phyloP scores from a whole-genome alignment of 2,797 vertebrate species.

The Perodicticus potto region DNA sequence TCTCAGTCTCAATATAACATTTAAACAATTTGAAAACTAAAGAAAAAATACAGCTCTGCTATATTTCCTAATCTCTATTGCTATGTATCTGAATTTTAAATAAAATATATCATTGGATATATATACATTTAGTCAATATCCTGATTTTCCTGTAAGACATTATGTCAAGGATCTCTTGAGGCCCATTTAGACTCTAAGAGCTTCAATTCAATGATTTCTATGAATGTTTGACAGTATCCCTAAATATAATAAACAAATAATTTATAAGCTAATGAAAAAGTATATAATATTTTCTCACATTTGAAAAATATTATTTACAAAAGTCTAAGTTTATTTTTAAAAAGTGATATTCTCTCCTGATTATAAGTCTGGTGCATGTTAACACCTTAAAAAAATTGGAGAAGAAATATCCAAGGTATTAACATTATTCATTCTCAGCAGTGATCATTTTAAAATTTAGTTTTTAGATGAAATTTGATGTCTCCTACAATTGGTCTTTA shows the following conservation, averaged over 20 bases:
- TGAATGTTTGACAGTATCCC: background rate
- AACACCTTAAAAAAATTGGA: background rate
- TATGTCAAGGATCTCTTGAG: background rate
- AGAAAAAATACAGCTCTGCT: background rate
- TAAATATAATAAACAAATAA: conserved; percentile 42
- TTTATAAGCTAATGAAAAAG: conserved; percentile 29
- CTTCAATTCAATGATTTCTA: conserved; percentile 38
- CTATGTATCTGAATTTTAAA: conserved; percentile 55
- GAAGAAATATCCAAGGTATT: conserved; percentile 37
- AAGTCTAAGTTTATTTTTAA: conserved; percentile 11
- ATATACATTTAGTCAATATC: background rate
- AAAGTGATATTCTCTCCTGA: conserved; percentile 39
- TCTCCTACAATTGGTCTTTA: conserved; percentile 6
- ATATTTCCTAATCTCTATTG: background rate
- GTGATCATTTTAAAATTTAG: conserved; percentile 4
- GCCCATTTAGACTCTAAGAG: conserved; percentile 8
- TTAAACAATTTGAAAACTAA: conserved; percentile 14
- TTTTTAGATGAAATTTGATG: conserved; percentile 52
- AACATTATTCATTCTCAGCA: conserved; percentile 16
- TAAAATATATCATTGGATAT: background rate
- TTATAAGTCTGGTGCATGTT: conserved; percentile 49
- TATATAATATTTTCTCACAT: background rate
- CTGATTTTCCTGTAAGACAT: background rate
- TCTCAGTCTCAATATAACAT: background rate
- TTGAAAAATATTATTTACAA: conserved; percentile 36